Conservation (phyloP, 2,888 invertebrate species). For the Lamellibrachia satsuma region DNA sequence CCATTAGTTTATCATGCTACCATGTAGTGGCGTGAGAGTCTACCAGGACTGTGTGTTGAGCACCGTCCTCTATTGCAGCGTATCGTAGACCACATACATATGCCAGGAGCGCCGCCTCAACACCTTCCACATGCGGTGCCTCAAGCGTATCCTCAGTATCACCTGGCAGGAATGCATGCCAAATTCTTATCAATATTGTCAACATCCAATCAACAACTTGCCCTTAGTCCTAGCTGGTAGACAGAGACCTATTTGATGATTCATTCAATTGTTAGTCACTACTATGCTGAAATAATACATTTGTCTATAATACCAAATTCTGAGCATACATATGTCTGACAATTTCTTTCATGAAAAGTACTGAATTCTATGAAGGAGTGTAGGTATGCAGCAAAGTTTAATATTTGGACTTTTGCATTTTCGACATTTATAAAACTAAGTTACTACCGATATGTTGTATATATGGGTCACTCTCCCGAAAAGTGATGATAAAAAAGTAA, state of each 20-base stretch:
- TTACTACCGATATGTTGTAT: neutral
- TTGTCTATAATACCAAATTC: neutral
- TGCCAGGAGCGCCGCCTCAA: too few species aligned
- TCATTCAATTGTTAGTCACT: neutral
- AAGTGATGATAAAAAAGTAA: too few species aligned
- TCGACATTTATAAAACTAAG: neutral
- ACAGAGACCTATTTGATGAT: neutral
- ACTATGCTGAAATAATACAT: neutral
- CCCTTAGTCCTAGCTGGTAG: neutral
- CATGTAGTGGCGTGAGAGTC: too few species aligned
- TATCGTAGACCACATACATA: too few species aligned
- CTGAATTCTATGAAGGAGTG: neutral
- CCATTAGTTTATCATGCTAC: too few species aligned
- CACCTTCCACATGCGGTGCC: too few species aligned
- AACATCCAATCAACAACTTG: neutral
- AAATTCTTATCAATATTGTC: conserved; percentile 8
- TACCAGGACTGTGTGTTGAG: too few species aligned
- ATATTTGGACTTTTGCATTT: neutral
- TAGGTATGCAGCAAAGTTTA: neutral
- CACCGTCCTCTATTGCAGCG: too few species aligned
- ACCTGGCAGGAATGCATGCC: too few species aligned
- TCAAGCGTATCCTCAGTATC: too few species aligned
- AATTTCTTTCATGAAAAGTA: neutral
- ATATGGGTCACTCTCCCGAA: too few species aligned
- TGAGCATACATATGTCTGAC: neutral